phyloP scores from a whole-genome alignment of 2,797 vertebrate genomes.

The Onychomys arenicola region DNA sequence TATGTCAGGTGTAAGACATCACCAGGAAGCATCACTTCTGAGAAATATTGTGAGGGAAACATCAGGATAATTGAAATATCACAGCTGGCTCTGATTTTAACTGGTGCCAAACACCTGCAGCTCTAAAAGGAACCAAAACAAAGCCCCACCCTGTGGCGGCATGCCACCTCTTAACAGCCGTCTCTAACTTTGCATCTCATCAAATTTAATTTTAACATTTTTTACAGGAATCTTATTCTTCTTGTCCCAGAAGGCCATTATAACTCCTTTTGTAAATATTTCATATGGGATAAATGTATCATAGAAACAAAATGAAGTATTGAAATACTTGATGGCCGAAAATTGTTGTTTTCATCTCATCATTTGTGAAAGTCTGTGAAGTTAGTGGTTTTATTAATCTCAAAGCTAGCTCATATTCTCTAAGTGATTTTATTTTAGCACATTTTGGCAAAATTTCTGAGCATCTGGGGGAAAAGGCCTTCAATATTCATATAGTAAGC shows the following conservation, averaged over 20 bases:
- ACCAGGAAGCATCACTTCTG: conserved; percentile 88
- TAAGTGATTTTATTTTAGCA: conserved; percentile 74
- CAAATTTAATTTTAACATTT: conserved; percentile 89
- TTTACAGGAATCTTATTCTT: conserved; percentile 88
- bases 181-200: conserved; percentile 88
- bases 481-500: conserved; percentile 61
- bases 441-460: conserved; percentile 80
- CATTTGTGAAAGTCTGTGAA: conserved; percentile 83
- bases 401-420: conserved; percentile 80
- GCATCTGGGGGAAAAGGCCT: conserved; percentile 80
- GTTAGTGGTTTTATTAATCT: conserved; percentile 82
- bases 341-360: conserved; percentile 84
- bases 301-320: conserved; percentile 82
- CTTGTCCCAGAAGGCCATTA: conserved; percentile 87
- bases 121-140: conserved; percentile 91
- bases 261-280: conserved; percentile 84
- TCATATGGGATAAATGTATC: conserved; percentile 81
- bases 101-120: conserved; percentile 92
- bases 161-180: conserved; percentile 88
- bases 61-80: conserved; percentile 89
- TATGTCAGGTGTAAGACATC: conserved; percentile 89
- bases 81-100: conserved; percentile 89
- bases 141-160: conserved; percentile 90
- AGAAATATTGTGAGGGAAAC: conserved; percentile 89
- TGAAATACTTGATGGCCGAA: conserved; percentile 84